These are phyloP conservation scores for Euura saliciscinereae DNA, from an alignment of 1,140 invertebrate genomes.

Conservation along the genomic window DNA sequence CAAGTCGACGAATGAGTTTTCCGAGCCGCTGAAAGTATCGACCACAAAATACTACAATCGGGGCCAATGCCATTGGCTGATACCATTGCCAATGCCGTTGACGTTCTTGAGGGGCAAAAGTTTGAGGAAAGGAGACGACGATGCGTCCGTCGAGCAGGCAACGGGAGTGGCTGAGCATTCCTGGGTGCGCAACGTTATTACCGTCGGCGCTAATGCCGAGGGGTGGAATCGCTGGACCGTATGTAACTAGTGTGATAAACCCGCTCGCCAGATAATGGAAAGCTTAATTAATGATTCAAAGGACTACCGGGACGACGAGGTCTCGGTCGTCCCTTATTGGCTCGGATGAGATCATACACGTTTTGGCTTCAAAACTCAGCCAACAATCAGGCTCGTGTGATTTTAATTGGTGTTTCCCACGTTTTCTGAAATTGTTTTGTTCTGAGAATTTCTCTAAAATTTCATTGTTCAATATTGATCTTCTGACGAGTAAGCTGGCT, in stretches of 20 bases:
- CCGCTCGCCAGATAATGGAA: constrained; percentile 29
- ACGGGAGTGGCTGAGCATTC: constrained; percentile 42
- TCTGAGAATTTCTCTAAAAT: no score
- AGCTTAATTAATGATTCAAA: neutral
- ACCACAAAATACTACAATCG: neutral
- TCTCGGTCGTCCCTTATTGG: neutral
- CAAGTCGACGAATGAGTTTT: neutral
- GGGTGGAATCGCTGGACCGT: constrained; percentile 50
- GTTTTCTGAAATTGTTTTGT: no score
- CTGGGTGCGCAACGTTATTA: constrained; percentile 44
- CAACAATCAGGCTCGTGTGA: no score
- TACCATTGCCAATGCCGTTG: neutral
- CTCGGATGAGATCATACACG: neutral
- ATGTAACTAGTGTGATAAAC: constrained; percentile 51
- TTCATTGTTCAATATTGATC: no score
- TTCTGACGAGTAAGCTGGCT: no score
- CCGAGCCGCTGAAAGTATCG: neutral
- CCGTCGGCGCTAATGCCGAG: constrained; percentile 44
- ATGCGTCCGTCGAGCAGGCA: constrained; percentile 34
- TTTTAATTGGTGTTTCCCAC: no score
- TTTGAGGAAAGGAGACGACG: neutral
- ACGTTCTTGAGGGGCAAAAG: neutral
- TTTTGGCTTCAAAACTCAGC: neutral
- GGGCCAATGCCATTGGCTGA: neutral
- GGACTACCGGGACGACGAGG: neutral